A percentile compares a stretch with the other conserved stretches of the same genome.
Evolutionary conservation across 2,888 invertebrate species (phyloP).

Genomic region (Drosophila helvetica): DNA sequence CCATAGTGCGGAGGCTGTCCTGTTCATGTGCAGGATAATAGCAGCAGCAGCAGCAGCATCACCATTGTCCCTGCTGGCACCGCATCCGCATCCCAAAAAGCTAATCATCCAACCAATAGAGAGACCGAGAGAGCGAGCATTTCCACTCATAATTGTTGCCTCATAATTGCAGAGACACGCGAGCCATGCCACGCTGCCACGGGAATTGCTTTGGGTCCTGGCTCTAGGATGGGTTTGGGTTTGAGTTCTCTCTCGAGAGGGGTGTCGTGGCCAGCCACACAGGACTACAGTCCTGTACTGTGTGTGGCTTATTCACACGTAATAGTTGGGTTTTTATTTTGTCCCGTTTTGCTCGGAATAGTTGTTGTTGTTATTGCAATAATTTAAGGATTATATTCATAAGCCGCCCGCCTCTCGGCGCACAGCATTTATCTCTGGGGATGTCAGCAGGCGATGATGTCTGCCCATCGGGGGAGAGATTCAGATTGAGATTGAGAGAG

Average conservation of each 20-base stretch:
- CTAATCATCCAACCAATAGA: slow-evolving; percentile 65
- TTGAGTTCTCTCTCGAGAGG: slow-evolving; percentile 4
- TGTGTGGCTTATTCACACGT: slow-evolving; percentile 66
- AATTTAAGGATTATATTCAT: slow-evolving; percentile 78
- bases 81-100: slow-evolving; percentile 65
- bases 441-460: slow-evolving; percentile 38
- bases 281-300: background rate
- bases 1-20: slow-evolving; percentile 4
- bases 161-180: slow-evolving; percentile 60
- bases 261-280: slow-evolving; percentile 23
- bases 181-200: background rate
- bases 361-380: slow-evolving; percentile 67
- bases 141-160: slow-evolving; percentile 64
- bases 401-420: slow-evolving; percentile 61
- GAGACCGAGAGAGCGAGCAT: slow-evolving; percentile 6
- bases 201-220: background rate
- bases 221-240: slow-evolving; percentile 1
- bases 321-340: slow-evolving; percentile 67
- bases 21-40: slow-evolving; percentile 52
- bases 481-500: background rate
- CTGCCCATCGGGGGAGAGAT: background rate
- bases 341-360: slow-evolving; percentile 51
- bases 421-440: slow-evolving; percentile 66
- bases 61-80: slow-evolving; percentile 48
- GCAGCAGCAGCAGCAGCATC: slow-evolving; percentile 19